Base-by-base conservation (phyloP, 2,797 vertebrate species). In the Pseudochirops cupreus region DNA sequence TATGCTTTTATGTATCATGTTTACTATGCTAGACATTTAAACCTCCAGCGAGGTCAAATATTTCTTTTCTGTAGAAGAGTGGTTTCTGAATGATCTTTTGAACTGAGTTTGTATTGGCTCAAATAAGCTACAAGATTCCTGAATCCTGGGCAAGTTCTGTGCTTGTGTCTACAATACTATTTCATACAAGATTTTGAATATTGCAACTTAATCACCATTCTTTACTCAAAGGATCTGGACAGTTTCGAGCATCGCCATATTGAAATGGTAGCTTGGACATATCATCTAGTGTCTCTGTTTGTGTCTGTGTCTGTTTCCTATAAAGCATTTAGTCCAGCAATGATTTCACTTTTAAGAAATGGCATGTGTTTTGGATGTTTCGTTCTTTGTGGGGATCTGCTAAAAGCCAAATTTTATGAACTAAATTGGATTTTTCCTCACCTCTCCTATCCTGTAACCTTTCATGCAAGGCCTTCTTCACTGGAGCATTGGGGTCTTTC, bases 201-300 rank as follows among this genome's bases (percentile, higher is more conserved):
- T 94, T 95, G 87, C 74, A 97, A 95, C 89, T 96, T 95, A 94
- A 95, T 98, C 95, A 97, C 67, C 94, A 56, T 93, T 82, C 54
- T 96, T 97, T 97, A 93, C 96, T 97, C 92, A 96, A 97, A 97
- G 96, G 96, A 91, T 95, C 24, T 0, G 82, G 94, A 96, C 92
- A 74, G 46, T 94, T 91, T 90, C 95, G 94, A 97, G 87, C 92
- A 82, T 50, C 95, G 55, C 89, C 89, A 59, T 95, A 95, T 87
- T 93, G 53, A 94, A 55, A 94, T 91, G 39, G 74, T 97, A 94
- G 53, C 55, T 94, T 96, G 95, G 91, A 95, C 18, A 92, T 53
- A 93, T 33, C 87, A 46, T 74, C 96, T 97, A 92, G 92, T 95
- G 95, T 92, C 52, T 91, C 31, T 52, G 96, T 62, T 96, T 96